A percentile compares a stretch with the other conserved stretches of the same genome.
Evolutionary conservation across 2,888 invertebrate genomes (phyloP).

Genomic region (Aproaerema taeniolella): DNA sequence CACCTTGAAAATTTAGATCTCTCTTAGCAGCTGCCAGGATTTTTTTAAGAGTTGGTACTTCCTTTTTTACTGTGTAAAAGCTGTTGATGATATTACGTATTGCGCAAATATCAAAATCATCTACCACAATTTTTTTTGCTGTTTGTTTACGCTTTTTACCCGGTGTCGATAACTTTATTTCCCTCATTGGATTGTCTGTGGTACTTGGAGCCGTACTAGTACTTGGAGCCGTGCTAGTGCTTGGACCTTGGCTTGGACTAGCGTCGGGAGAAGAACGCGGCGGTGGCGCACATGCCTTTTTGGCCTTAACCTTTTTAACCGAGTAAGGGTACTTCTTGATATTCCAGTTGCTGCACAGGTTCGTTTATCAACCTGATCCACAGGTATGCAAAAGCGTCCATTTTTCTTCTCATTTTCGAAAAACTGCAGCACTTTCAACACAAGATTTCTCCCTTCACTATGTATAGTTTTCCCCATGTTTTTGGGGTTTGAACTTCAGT

Average conservation of each 20-base stretch:
- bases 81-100: constrained; percentile 19
- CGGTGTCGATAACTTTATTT: constrained; percentile 19
- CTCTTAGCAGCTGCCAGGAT: constrained; percentile 19
- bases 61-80: constrained; percentile 21
- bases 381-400: constrained; percentile 1
- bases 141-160: constrained; percentile 21
- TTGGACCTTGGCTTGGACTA: neutral
- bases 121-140: constrained; percentile 15
- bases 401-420: constrained; percentile 2
- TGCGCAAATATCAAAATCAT: constrained; percentile 19
- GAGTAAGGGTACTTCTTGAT: constrained; percentile 4
- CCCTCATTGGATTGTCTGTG: constrained; percentile 3
- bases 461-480: constrained; percentile 5
- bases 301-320: constrained; percentile 7
- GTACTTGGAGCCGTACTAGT: constrained; percentile 3
- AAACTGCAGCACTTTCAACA: constrained; percentile 6
- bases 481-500: neutral
- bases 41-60: constrained; percentile 23
- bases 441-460: constrained; percentile 1
- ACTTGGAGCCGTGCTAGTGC: constrained; percentile 1
- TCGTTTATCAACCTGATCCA: constrained; percentile 7
- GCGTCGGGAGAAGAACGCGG: constrained; percentile 1
- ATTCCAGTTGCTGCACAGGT: constrained; percentile 9
- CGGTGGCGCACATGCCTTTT: constrained; percentile 3
- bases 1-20: constrained; percentile 23